phyloP scores from a whole-genome alignment of 2,113 vertebrate species.

The Silurus glanis region DNA sequence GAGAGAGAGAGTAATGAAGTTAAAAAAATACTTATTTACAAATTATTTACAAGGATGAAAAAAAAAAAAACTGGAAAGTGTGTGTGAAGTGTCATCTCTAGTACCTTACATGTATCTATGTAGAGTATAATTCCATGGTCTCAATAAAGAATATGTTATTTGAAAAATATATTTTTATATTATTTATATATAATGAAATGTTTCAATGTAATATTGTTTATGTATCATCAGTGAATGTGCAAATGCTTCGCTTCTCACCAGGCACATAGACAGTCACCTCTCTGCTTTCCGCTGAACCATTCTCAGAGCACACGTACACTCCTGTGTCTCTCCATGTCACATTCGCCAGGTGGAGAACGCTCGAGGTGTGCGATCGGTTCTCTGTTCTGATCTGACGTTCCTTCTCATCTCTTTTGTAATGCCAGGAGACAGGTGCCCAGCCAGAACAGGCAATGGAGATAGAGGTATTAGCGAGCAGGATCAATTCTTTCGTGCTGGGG shows the following conservation, averaged over 20 bases:
- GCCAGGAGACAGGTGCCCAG: conserved; percentile 70
- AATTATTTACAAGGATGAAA: too few species aligned
- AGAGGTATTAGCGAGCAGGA: conserved; percentile 75
- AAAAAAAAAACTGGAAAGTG: too few species aligned
- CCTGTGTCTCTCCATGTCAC: conserved; percentile 83
- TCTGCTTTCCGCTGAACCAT: conserved; percentile 51
- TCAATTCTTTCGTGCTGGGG: conserved; percentile 69
- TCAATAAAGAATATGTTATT: neutral
- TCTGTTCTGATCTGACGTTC: conserved; percentile 49
- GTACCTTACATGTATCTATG: too few species aligned
- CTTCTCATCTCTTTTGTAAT: conserved; percentile 61
- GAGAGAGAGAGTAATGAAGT: neutral
- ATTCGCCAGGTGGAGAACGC: conserved; percentile 72
- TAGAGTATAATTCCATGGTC: neutral
- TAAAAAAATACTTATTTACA: neutral
- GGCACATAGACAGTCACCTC: conserved; percentile 87
- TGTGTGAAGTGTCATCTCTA: too few species aligned
- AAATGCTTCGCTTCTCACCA: conserved; percentile 70
- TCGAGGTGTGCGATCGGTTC: conserved; percentile 65
- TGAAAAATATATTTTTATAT: neutral
- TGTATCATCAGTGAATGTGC: neutral
- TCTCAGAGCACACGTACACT: conserved; percentile 79
- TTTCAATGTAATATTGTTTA: neutral
- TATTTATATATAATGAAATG: neutral
- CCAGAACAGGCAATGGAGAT: conserved; percentile 79